phyloP scores from a whole-genome alignment of 2,888 invertebrate genomes.

The Vandiemenella viatica region DNA sequence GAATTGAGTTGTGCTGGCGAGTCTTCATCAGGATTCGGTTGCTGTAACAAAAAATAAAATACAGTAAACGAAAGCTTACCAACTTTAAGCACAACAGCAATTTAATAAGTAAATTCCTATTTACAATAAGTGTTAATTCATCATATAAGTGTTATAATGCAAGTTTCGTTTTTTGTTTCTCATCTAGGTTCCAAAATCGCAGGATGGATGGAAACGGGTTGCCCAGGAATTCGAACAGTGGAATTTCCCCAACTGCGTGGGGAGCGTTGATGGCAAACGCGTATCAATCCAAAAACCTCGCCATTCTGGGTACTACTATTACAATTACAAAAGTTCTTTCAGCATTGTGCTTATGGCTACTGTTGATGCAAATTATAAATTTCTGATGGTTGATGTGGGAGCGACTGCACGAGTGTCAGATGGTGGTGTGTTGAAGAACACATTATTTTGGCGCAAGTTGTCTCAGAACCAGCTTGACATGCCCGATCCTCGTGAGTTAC shows the following conservation, averaged over 20 bases:
- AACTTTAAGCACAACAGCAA: neutral
- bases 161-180: neutral
- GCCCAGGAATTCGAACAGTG: slow-evolving; percentile 8
- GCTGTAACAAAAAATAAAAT: neutral
- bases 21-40: neutral
- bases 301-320: too few species aligned
- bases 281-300: neutral
- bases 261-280: too few species aligned
- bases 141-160: neutral
- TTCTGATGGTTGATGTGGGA: slow-evolving; percentile 9
- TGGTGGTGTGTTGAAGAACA: too few species aligned
- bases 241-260: slow-evolving; percentile 2
- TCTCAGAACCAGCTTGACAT: too few species aligned
- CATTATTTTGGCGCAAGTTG: too few species aligned
- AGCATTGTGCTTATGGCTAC: too few species aligned
- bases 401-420: slow-evolving; percentile 9
- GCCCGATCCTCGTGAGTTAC: too few species aligned
- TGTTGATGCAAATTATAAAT: neutral
- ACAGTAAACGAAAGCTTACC: neutral
- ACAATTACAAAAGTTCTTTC: too few species aligned
- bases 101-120: neutral
- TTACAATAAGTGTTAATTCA: neutral
- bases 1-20: neutral
- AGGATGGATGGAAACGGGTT: neutral
- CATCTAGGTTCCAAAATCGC: neutral